Evolutionary conservation across 2,797 vertebrate genomes (phyloP).

Genomic region (Sciaenops ocellatus): DNA sequence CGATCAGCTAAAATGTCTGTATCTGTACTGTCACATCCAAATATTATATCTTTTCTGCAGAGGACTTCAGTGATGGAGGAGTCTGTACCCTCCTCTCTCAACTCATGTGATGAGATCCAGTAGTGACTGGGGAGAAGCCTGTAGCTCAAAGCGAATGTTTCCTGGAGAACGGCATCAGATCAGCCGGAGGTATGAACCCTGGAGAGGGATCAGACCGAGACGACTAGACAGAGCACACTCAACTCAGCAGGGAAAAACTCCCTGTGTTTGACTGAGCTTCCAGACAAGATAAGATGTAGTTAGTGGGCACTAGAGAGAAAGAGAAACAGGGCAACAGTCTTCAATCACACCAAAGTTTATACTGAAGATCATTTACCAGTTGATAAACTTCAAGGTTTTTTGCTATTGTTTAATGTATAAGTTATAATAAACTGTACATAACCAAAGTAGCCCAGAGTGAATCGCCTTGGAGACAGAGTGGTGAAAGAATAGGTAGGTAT

Average conservation of each 20-base stretch:
- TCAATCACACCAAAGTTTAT: slow-evolving; percentile 13
- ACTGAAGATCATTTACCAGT: background rate
- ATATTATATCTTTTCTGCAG: slow-evolving; percentile 5
- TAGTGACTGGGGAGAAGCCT: slow-evolving; percentile 37
- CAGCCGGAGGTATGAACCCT: slow-evolving; percentile 58
- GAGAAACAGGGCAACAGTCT: background rate
- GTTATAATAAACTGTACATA: background rate
- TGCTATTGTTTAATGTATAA: background rate
- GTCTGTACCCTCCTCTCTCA: slow-evolving; percentile 6
- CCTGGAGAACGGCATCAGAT: slow-evolving; percentile 54
- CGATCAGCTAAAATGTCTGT: background rate
- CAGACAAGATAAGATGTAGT: slow-evolving; percentile 22
- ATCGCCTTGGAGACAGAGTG: background rate
- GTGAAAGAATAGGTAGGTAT: no score
- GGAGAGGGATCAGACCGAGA: slow-evolving; percentile 61
- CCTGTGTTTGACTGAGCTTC: slow-evolving; percentile 45
- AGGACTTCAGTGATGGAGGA: background rate
- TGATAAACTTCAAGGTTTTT: background rate
- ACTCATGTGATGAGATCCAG: slow-evolving; percentile 32
- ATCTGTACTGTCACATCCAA: slow-evolving; percentile 1
- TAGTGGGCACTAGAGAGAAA: background rate
- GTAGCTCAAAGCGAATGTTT: slow-evolving; percentile 49
- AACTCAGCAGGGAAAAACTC: slow-evolving; percentile 36
- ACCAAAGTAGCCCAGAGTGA: slow-evolving; percentile 82
- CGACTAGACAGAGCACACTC: slow-evolving; percentile 41